Evolutionary conservation across 2,113 vertebrate species (phyloP).

Genomic region (Rattus rattus): DNA sequence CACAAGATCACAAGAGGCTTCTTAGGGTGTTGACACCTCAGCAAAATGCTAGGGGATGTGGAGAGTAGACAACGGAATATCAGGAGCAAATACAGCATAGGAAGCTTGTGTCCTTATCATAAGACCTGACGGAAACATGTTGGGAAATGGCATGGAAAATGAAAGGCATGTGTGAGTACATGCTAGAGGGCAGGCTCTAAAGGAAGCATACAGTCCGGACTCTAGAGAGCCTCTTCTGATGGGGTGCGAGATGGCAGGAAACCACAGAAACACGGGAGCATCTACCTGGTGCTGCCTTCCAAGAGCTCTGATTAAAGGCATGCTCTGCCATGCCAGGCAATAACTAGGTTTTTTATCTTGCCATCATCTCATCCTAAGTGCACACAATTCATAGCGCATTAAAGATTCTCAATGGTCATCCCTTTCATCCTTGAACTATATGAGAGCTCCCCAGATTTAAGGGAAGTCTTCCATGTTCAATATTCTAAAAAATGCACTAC

Average conservation of each 20-base stretch:
- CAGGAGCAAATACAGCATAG: neutral
- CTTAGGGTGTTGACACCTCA: neutral
- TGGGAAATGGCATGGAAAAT: neutral
- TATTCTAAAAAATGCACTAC: conserved; percentile 2
- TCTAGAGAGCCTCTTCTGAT: neutral
- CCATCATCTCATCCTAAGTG: neutral
- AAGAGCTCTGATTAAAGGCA: neutral
- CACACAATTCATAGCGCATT: neutral
- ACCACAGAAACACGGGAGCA: neutral
- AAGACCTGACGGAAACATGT: neutral
- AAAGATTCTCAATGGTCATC: neutral
- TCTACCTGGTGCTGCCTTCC: neutral
- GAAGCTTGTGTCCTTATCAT: neutral
- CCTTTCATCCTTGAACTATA: conserved; percentile 23
- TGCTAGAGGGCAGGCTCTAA: neutral
- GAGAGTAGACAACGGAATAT: neutral
- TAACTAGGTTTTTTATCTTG: neutral
- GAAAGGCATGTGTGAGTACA: neutral
- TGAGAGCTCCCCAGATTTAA: neutral
- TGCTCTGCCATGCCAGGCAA: neutral
- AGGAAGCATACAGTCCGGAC: neutral
- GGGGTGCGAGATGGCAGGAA: neutral
- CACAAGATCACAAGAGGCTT: neutral
- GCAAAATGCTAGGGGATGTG: neutral
- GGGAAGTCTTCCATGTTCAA: neutral